A percentile compares a stretch with the other conserved stretches of the same genome.
Evolutionary conservation across 2,113 vertebrate genomes (phyloP).

Genomic region (Pollimyrus isidori): DNA sequence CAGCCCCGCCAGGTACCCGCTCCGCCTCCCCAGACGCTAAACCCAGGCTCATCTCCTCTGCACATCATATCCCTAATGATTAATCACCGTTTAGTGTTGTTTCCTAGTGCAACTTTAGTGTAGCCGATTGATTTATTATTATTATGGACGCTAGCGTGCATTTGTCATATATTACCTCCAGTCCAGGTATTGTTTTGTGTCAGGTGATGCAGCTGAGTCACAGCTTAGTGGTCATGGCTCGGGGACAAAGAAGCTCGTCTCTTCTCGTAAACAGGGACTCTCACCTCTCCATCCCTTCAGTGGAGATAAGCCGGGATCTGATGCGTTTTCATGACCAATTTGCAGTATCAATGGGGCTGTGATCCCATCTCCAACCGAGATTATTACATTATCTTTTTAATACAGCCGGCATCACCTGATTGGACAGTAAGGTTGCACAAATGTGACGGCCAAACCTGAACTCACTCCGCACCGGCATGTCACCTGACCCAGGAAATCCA

Average conservation of each 20-base stretch:
- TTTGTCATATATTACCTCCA: neutral
- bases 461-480: conserved; percentile 2
- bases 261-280: neutral
- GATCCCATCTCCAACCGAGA: neutral
- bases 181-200: neutral
- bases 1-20: neutral
- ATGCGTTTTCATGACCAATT: neutral
- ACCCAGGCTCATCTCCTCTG: neutral
- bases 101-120: neutral
- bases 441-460: neutral
- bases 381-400: neutral
- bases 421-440: neutral
- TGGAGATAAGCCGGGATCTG: neutral
- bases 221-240: neutral
- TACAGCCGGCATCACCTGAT: neutral
- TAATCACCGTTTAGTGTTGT: neutral
- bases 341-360: neutral
- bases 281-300: neutral
- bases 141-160: neutral
- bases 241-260: too few species aligned
- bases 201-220: neutral
- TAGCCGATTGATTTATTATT: neutral
- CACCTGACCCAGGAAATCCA: neutral
- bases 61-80: neutral
- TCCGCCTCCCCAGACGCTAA: neutral